Base-by-base conservation (phyloP, 1,140 invertebrate species). In the Hylaeus volcanicus region DNA sequence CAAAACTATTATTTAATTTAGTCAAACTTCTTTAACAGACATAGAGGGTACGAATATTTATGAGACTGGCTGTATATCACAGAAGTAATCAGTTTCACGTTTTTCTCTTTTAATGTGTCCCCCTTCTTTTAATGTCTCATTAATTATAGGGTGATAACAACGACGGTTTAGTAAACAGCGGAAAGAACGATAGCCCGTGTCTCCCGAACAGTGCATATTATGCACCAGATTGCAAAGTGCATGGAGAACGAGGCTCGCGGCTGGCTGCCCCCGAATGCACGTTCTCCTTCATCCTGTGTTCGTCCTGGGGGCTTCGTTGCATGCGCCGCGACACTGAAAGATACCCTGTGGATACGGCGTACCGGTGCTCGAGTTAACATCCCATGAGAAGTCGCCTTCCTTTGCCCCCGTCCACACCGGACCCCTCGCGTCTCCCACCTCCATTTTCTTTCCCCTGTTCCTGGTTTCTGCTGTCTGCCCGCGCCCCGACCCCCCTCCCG, bases 221-320 rank as follows among this genome's bases (percentile, higher is more conserved):
- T 91, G 88, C 88, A 88, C 81, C 84, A 76, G 82, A 77, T 89
- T 82, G 86, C 81, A 87, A 86, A 89, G 86, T 90, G 88, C 87
- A 91, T 88, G 79, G 86, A 76, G 76, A 91, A 89, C 87, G 84
- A 89, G 84, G 68, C 87, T 91, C 81, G 83, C 84, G 86, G 81
- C 61, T 84, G 82, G 81, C 81, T 87, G 86, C 83, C 69, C 85
- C 72, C 83, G 85, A 89, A 91, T 90, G 79, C 79, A 79, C 85
- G 78, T 82, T 87, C 74, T 86, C 72, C 53, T 63, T 71, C 48
- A 43, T 51, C 60, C 56, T 48, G 12, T 12, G 41, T 15, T 26
- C 26, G 26, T 26, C 26, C 26, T 26, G 26, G 26, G 26, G 5
- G n/a, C 70, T 14, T 39, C 41, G 45, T 26, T 55, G 37, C 65